Percentiles rank a stretch among this genome's conserved stretches.
These are phyloP conservation scores for Cochlearius cochlearius DNA, from an alignment of 2,113 vertebrate genomes.

Conservation along the genomic window DNA sequence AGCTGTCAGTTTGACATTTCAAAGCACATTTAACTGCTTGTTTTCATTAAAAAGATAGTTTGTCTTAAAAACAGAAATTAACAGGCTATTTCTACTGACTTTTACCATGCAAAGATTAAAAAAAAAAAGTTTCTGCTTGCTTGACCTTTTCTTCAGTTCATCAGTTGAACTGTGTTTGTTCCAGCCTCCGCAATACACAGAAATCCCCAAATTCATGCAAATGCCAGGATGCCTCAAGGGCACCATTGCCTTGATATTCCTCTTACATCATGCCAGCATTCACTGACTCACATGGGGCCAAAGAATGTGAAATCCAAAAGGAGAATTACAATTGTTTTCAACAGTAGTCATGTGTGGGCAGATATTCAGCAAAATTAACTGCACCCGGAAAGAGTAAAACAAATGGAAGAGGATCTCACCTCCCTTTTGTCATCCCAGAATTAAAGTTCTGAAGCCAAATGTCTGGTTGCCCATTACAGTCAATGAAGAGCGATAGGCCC, in stretches of 20 bases:
- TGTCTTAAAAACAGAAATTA: neutral
- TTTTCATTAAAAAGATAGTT: neutral
- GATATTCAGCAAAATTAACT: neutral
- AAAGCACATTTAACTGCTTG: neutral
- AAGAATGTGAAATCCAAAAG: neutral
- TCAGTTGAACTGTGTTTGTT: conserved; percentile 3
- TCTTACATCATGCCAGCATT: neutral
- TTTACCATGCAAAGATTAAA: neutral
- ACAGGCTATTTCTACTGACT: neutral
- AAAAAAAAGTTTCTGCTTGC: neutral
- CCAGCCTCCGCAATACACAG: neutral
- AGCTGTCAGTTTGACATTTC: conserved; percentile 15
- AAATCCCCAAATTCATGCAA: neutral
- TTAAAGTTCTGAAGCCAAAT: neutral
- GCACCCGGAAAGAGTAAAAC: neutral
- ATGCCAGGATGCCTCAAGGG: conserved; percentile 14
- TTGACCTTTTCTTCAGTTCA: conserved; percentile 12
- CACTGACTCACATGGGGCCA: neutral
- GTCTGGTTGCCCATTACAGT: neutral
- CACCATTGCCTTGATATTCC: neutral
- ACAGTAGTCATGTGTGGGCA: neutral
- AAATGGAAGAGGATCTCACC: neutral
- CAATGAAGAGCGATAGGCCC: neutral
- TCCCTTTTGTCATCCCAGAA: neutral
- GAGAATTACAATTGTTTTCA: neutral